phyloP scores from a whole-genome alignment of 1,140 invertebrate species.

The Stenopsyche tienmushanensis region DNA sequence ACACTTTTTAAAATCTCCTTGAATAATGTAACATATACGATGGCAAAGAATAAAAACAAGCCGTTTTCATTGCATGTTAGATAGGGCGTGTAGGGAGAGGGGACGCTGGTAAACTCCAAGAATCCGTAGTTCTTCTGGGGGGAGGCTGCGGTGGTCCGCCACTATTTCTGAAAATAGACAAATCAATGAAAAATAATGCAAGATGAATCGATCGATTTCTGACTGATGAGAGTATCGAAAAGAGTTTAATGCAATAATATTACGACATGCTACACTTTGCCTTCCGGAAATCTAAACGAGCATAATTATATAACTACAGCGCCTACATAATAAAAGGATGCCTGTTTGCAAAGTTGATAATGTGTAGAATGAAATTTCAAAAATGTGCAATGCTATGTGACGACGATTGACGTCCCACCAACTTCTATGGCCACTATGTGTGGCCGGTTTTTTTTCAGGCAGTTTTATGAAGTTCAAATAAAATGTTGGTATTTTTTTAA shows the following conservation, averaged over 20 bases:
- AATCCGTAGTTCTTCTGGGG: conserved; percentile 37
- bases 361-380: too few species aligned
- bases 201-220: background rate
- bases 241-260: background rate
- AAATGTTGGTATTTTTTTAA: too few species aligned
- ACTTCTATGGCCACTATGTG: too few species aligned
- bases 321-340: too few species aligned
- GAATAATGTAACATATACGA: too few species aligned
- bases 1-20: too few species aligned
- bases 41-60: conserved; percentile 43
- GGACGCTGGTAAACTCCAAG: conserved; percentile 54
- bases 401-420: too few species aligned
- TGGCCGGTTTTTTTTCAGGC: too few species aligned
- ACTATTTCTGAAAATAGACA: conserved; percentile 38
- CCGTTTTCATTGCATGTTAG: conserved; percentile 46
- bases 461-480: too few species aligned
- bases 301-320: background rate
- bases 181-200: background rate
- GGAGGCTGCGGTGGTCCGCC: conserved; percentile 47
- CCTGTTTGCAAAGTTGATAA: too few species aligned
- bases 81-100: conserved; percentile 53
- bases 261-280: background rate
- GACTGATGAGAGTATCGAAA: background rate
- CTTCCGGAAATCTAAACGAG: background rate
- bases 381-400: too few species aligned